Evolutionary conservation across 2,888 invertebrate species (phyloP).

Genomic region (Hypolimnas misippus): DNA sequence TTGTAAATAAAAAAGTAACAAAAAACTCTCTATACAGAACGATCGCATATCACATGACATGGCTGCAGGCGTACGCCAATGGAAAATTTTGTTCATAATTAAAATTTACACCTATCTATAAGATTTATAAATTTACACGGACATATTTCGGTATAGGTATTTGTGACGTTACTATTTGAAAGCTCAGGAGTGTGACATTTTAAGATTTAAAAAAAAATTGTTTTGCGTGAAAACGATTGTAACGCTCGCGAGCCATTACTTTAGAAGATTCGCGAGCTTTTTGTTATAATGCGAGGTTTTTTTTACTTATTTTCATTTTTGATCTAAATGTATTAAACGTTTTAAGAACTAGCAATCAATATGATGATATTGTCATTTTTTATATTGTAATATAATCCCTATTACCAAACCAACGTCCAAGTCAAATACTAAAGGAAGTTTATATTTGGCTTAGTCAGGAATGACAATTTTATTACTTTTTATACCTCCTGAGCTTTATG

Average conservation of each 20-base stretch:
- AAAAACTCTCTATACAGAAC: conserved; percentile 40
- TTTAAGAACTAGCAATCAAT: too few relatives aligned
- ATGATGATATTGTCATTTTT: too few relatives aligned
- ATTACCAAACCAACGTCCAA: too few relatives aligned
- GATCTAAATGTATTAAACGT: too few relatives aligned
- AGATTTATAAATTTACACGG: conserved; percentile 37
- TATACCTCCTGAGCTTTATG: conserved; percentile 30
- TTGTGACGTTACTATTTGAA: conserved; percentile 26
- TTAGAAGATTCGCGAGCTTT: too few relatives aligned
- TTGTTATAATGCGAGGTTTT: too few relatives aligned
- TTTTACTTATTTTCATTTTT: too few relatives aligned
- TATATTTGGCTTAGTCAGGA: too few relatives aligned
- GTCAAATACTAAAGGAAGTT: too few relatives aligned
- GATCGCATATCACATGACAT: conserved; percentile 53
- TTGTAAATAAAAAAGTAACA: conserved; percentile 19
- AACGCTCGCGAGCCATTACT: too few relatives aligned
- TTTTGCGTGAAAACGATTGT: background rate
- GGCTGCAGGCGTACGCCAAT: conserved; percentile 49
- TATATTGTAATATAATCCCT: too few relatives aligned
- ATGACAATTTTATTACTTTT: too few relatives aligned
- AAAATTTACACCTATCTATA: conserved; percentile 66
- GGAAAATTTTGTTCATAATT: conserved; percentile 72
- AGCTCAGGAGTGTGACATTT: conserved; percentile 27
- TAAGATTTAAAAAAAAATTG: background rate
- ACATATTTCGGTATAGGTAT: conserved; percentile 24